These are phyloP conservation scores for Lepetodrilus schrolli DNA, from an alignment of 2,888 invertebrate genomes.

Conservation along the genomic window DNA sequence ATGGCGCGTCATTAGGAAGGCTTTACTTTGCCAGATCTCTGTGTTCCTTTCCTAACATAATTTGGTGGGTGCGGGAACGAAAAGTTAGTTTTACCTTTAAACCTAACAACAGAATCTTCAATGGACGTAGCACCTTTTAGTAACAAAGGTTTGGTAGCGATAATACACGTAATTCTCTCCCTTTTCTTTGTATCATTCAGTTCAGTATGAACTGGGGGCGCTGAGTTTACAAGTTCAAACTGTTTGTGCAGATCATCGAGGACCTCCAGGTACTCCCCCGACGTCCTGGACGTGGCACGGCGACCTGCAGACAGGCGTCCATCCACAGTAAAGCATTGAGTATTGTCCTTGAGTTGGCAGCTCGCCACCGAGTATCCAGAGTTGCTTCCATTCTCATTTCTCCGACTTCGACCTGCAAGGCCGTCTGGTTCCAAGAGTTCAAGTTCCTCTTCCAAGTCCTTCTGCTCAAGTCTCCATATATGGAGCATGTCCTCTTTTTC, in stretches of 20 bases:
- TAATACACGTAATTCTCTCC: not conserved
- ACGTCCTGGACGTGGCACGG: not conserved
- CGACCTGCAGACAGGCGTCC: not conserved
- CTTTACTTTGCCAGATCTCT: no score
- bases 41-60: no score
- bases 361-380: not conserved
- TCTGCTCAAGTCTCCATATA: not conserved
- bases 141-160: not conserved
- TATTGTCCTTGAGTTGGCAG: not conserved
- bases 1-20: no score
- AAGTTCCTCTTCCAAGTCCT: constrained; percentile 5
- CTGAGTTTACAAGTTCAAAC: not conserved
- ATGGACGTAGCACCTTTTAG: not conserved
- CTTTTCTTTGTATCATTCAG: not conserved
- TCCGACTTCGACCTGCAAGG: constrained; percentile 1
- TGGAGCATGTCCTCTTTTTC: constrained; percentile 31
- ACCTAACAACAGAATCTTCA: not conserved
- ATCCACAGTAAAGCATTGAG: no score
- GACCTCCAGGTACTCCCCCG: not conserved
- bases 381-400: not conserved
- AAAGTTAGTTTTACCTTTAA: not conserved
- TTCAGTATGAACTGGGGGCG: constrained; percentile 1
- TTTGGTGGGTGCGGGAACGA: not conserved
- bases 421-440: constrained; percentile 5
- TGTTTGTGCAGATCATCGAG: not conserved